These are phyloP conservation scores for Clistopyga incitator DNA, from an alignment of 2,888 invertebrate genomes.

Conservation along the genomic window DNA sequence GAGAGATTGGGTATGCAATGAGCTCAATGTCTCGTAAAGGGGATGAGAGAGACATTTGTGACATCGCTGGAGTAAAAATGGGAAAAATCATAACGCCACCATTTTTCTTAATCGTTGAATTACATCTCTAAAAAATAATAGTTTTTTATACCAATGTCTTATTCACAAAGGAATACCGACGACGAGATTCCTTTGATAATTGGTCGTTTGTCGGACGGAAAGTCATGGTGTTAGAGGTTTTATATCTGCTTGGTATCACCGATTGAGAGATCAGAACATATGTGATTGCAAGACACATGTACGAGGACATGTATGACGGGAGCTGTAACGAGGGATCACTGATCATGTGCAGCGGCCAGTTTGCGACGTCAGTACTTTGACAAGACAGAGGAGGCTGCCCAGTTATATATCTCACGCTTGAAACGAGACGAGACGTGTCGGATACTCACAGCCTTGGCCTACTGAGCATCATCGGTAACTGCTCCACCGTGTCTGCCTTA, in stretches of 20 bases:
- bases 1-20: conserved; percentile 7
- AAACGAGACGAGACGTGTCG: conserved; percentile 37
- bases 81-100: not conserved
- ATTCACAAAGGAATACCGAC: conserved; percentile 19
- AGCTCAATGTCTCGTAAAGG: conserved; percentile 2
- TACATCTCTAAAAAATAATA: too few relatives aligned
- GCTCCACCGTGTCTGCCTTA: conserved; percentile 34
- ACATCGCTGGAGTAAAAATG: not conserved
- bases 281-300: not conserved
- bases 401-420: conserved; percentile 4
- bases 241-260: not conserved
- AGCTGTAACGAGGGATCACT: not conserved
- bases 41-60: not conserved
- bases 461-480: conserved; percentile 54
- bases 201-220: conserved; percentile 25
- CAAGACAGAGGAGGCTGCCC: conserved; percentile 20
- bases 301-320: not conserved
- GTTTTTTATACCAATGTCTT: too few relatives aligned
- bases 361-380: conserved; percentile 14
- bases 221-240: not conserved
- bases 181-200: conserved; percentile 17
- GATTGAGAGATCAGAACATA: not conserved
- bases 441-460: conserved; percentile 66
- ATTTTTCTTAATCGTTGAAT: not conserved
- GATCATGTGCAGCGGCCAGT: not conserved